A percentile compares a stretch with the other conserved stretches of the same genome.
Evolutionary conservation across 2,113 vertebrate genomes (phyloP).

Genomic region (Etia nguti): DNA sequence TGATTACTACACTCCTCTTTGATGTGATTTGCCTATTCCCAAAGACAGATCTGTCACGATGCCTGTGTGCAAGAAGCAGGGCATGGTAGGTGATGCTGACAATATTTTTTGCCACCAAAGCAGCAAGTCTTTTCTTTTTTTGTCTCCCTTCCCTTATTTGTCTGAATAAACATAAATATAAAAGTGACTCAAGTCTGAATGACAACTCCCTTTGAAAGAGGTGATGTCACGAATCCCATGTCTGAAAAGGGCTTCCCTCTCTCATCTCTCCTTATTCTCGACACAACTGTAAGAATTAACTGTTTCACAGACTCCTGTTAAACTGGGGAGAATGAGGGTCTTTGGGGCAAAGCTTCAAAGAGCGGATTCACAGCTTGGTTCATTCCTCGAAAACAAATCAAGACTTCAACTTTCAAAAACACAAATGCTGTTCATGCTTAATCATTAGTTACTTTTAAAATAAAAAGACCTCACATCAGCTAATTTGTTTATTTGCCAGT

Average conservation of each 20-base stretch:
- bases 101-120: background rate
- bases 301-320: conserved; percentile 55
- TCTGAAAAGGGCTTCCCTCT: conserved; percentile 1
- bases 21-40: background rate
- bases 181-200: background rate
- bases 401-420: conserved; percentile 53
- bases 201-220: background rate
- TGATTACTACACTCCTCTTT: background rate
- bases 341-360: conserved; percentile 71
- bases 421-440: conserved; percentile 62
- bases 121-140: background rate
- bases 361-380: conserved; percentile 69
- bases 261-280: background rate
- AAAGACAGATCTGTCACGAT: background rate
- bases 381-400: conserved; percentile 45
- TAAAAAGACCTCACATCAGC: conserved; percentile 50
- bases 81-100: background rate
- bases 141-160: background rate
- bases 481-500: conserved; percentile 47
- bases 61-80: background rate
- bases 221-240: background rate
- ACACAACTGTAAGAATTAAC: conserved; percentile 35
- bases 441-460: conserved; percentile 56
- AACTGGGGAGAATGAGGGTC: conserved; percentile 50
- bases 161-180: background rate